A percentile compares a stretch with the other conserved stretches of the same genome.
Conservation (phyloP, 1,140 invertebrate species). For the Drosophila biarmipes region DNA sequence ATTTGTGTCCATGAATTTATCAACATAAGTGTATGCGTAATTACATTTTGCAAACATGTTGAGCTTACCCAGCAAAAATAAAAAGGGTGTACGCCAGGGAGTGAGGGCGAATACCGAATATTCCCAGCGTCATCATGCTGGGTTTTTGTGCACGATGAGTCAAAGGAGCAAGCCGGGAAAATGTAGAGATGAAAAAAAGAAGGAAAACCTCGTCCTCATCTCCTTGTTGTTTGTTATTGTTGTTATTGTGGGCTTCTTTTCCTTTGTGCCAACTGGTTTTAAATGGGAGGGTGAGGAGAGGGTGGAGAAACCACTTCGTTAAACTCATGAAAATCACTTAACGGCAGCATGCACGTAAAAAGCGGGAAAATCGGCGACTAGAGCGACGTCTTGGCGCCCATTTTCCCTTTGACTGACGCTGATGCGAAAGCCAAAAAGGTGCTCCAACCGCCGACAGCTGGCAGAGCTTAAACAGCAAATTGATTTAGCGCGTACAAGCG, state of each 20-base stretch:
- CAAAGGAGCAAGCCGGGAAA: slow-evolving; percentile 31
- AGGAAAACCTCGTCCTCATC: background rate
- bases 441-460: slow-evolving; percentile 47
- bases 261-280: slow-evolving; percentile 32
- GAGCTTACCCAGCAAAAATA: slow-evolving; percentile 30
- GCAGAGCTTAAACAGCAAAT: slow-evolving; percentile 75
- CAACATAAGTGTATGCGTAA: slow-evolving; percentile 40
- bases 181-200: slow-evolving; percentile 4
- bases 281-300: background rate
- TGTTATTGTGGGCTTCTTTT: slow-evolving; percentile 58
- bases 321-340: slow-evolving; percentile 81
- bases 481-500: slow-evolving; percentile 82
- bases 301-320: slow-evolving; percentile 66
- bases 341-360: slow-evolving; percentile 62
- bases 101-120: slow-evolving; percentile 14
- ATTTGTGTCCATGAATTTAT: slow-evolving; percentile 22
- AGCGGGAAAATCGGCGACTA: slow-evolving; percentile 3
- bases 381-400: slow-evolving; percentile 39
- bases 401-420: slow-evolving; percentile 64
- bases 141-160: slow-evolving; percentile 38
- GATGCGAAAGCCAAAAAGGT: slow-evolving; percentile 67
- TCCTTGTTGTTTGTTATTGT: slow-evolving; percentile 52
- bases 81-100: slow-evolving; percentile 6
- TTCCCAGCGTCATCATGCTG: slow-evolving; percentile 35
- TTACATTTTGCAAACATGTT: slow-evolving; percentile 42